phyloP scores from a whole-genome alignment of 2,113 vertebrate species.

The Ornithorhynchus anatinus region DNA sequence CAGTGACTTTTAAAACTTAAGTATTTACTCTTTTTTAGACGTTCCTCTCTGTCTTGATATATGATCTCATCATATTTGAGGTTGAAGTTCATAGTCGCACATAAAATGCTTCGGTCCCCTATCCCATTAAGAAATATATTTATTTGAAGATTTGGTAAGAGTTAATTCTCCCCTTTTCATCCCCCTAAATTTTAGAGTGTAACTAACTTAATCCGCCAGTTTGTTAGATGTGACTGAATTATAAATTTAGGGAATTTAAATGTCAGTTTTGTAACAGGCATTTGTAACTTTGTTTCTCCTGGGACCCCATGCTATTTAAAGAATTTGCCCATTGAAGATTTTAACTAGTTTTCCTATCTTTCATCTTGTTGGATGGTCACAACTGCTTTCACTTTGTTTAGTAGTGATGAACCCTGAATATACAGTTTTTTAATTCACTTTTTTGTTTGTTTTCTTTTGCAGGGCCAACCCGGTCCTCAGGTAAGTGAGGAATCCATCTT shows the following conservation, averaged over 20 bases:
- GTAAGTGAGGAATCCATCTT: slow-evolving; percentile 63
- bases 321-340: background rate
- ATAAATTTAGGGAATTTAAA: slow-evolving; percentile 1
- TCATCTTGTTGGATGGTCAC: background rate
- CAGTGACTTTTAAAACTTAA: background rate
- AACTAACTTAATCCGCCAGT: background rate
- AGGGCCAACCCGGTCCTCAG: slow-evolving; percentile 80
- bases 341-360: background rate
- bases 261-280: background rate
- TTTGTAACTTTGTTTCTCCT: background rate
- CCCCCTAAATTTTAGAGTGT: background rate
- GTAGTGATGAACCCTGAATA: background rate
- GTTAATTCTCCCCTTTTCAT: background rate
- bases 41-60: background rate
- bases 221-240: background rate
- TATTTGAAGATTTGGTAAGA: background rate
- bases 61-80: background rate
- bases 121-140: background rate
- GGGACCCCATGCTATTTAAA: background rate
- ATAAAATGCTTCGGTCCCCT: background rate
- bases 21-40: background rate
- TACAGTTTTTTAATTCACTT: slow-evolving; percentile 40
- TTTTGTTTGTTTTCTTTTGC: slow-evolving; percentile 52
- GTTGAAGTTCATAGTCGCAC: background rate
- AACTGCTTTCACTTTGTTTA: background rate